phyloP scores from a whole-genome alignment of 2,113 vertebrate genomes.

The Morone chrysops region DNA sequence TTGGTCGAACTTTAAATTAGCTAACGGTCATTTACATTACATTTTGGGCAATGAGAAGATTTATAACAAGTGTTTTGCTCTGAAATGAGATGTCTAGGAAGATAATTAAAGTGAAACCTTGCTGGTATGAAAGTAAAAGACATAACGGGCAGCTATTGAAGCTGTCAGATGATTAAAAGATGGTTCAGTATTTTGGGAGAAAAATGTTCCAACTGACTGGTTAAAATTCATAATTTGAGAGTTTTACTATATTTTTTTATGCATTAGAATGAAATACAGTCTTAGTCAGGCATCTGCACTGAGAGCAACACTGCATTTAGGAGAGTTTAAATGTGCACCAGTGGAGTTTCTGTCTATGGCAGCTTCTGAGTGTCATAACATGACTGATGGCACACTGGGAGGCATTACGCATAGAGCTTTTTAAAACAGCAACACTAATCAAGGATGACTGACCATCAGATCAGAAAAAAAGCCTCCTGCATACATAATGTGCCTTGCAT shows the following conservation, averaged over 20 bases:
- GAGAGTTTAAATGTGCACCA: conserved; percentile 22
- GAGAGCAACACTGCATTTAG: background rate
- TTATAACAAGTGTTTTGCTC: conserved; percentile 6
- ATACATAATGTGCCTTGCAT: conserved; percentile 25
- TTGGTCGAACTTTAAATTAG: conserved; percentile 60
- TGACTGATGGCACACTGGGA: conserved; percentile 48
- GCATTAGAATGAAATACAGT: conserved; percentile 6
- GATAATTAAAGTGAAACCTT: conserved; percentile 23
- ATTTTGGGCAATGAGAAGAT: conserved; percentile 25
- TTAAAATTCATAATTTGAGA: conserved; percentile 16
- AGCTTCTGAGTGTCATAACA: conserved; percentile 24
- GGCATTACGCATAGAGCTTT: conserved; percentile 40
- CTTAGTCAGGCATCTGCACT: conserved; percentile 1
- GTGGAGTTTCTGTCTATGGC: conserved; percentile 15
- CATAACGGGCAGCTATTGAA: conserved; percentile 6
- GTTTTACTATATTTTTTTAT: conserved; percentile 4
- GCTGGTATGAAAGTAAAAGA: conserved; percentile 16
- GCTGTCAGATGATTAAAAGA: conserved; percentile 30
- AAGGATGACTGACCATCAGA: conserved; percentile 46
- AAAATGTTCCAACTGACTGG: background rate
- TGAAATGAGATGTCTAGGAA: conserved; percentile 15
- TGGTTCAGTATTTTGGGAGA: conserved; percentile 6
- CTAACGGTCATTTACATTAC: conserved; percentile 31
- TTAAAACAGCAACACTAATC: conserved; percentile 43
- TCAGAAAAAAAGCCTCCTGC: conserved; percentile 12